Base-by-base conservation (phyloP, 2,888 invertebrate species). In the Thymelicus lineola region DNA sequence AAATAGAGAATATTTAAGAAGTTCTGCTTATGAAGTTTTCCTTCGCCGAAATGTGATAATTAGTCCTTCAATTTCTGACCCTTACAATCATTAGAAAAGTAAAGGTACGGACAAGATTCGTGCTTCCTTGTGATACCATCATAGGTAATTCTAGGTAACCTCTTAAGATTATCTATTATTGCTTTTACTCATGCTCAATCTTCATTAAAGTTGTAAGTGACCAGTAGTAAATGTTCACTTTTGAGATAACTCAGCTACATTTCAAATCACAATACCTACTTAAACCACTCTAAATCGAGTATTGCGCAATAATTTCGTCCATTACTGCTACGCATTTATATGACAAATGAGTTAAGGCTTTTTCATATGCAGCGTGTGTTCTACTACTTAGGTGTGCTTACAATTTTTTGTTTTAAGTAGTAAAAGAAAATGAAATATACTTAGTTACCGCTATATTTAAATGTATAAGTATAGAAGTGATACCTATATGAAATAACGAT, bases 221-320 rank as follows among this genome's bases (percentile, higher is more conserved):
- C 42, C 20, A 45, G 53, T n/a, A 28, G 28, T 55, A 35, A 60
- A 48, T 15, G 59, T 20, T 20, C 61, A 59, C 60, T 63, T 58
- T 48, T 28, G 48, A 48, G 50, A 61, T 53, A 55, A 38, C 58
- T 36, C 55, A 12, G 20, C 69, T 53, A 46, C 64, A 63, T 70
- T 62, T 62, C 62, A 62, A 69, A 69, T 72, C 62, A 71, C 63
- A 69, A 63, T 69, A 64, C 60, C 46, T 50, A 50, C 50, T 60
- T 48, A 63, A 42, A 58, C 63, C 69, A 59, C 63, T 69, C 58
- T 63, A 71, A 73, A 75, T 71, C 70, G 67, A 62, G 63, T 71
- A 72, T 74, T 74, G 73, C 73, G 71, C 72, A 75, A 75, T 72
- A 67, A 70, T 75, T 74, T 72, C 65, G 57, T 75, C 66, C 68